These are phyloP conservation scores for Callipepla californica DNA, from an alignment of 2,113 vertebrate species.

Conservation along the genomic window DNA sequence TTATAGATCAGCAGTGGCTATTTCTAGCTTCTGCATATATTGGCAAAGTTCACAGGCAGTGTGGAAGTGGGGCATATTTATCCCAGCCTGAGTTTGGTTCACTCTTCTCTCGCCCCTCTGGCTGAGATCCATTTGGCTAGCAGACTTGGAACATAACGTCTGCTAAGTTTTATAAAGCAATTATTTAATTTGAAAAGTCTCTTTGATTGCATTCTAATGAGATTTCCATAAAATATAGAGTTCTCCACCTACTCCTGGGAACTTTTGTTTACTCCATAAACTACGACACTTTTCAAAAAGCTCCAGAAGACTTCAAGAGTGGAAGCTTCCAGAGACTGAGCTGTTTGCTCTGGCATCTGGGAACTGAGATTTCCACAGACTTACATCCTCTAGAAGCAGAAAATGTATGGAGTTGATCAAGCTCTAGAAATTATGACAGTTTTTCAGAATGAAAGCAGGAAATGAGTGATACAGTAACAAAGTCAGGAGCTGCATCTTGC, in stretches of 20 bases:
- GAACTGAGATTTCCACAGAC: neutral
- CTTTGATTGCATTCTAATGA: slow-evolving; percentile 32
- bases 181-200: slow-evolving; percentile 49
- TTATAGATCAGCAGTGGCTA: neutral
- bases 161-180: slow-evolving; percentile 38
- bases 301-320: neutral
- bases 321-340: neutral
- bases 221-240: slow-evolving; percentile 26
- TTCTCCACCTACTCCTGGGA: neutral
- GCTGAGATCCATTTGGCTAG: slow-evolving; percentile 42
- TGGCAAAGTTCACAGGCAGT: neutral
- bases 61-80: neutral
- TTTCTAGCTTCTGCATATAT: neutral
- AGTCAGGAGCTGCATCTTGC: slow-evolving; percentile 12
- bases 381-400: slow-evolving; percentile 21
- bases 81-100: neutral
- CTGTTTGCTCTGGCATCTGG: neutral
- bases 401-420: slow-evolving; percentile 46
- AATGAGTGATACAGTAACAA: slow-evolving; percentile 19
- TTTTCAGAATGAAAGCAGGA: slow-evolving; percentile 59
- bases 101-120: neutral
- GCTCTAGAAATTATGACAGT: slow-evolving; percentile 64
- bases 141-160: slow-evolving; percentile 14
- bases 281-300: neutral
- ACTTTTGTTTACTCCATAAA: slow-evolving; percentile 17